Evolutionary conservation across 2,888 invertebrate species (phyloP), one percentile per base, ranked within the genome.

Genomic region (Pachliopta kotzebuea): DNA sequence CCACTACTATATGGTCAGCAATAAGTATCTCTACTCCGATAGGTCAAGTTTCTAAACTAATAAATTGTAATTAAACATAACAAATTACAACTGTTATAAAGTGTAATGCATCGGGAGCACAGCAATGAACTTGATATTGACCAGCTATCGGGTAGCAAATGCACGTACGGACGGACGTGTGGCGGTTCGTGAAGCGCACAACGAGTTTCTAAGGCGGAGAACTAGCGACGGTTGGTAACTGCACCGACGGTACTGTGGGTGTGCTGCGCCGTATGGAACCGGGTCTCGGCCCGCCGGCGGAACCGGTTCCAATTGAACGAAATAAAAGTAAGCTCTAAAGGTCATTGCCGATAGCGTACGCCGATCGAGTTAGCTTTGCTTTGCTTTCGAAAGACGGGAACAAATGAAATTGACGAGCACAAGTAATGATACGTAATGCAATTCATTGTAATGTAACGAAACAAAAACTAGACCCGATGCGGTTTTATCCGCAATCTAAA

Each of bases 241-340:
- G 45, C 45, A n/a, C 6, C 45, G n/a, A 0, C 31, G 11, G 49
- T 49, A 4, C 1, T 0, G 49, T 1, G 49, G n/a, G 67, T 68
- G 64, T 68, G 70, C 70, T 71, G 70, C 68, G 72, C 68, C 70
- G 71, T 72, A 69, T 58, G 63, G 71, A 69, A 74, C 71, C 74
- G 69, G 69, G 76, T 73, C 71, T 69, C 60, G 67, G 64, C 68
- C 67, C 71, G 72, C 70, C 56, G 63, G 52, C 57, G 66, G 64
- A 74, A 77, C 78, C 75, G 76, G 78, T 78, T 78, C 57, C 69
- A 69, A 69, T 72, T 74, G 72, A 71, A 72, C 75, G 69, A 76
- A 76, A 76, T 76, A 75, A 76, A 73, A 75, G 72, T 74, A 56
- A 54, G 31, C 56, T 72, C 65, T 72, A 78, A 76, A 78, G 78